phyloP scores from a whole-genome alignment of 2,113 vertebrate species.

The Macaca mulatta region DNA sequence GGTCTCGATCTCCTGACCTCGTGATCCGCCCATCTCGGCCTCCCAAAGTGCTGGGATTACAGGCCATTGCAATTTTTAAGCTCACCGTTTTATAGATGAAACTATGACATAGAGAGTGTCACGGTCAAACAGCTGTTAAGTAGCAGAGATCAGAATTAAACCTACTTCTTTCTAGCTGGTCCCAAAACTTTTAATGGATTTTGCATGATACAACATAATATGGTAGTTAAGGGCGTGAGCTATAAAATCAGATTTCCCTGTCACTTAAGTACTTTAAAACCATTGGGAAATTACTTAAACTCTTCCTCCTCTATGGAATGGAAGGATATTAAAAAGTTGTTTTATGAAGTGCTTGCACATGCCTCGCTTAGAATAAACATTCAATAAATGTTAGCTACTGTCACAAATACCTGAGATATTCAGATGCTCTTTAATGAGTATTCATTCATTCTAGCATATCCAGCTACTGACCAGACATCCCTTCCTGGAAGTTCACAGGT shows the following conservation, averaged over 20 bases:
- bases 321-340: background rate
- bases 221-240: background rate
- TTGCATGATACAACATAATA: background rate
- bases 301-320: background rate
- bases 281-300: background rate
- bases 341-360: background rate
- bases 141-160: constrained; percentile 20
- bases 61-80: background rate
- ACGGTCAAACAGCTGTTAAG: background rate
- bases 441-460: background rate
- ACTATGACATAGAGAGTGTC: background rate
- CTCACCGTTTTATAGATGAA: background rate
- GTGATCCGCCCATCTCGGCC: too few relatives aligned
- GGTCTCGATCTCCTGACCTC: too few relatives aligned
- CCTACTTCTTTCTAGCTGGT: background rate
- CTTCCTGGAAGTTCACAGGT: background rate
- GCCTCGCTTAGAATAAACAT: background rate
- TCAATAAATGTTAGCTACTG: background rate
- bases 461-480: background rate
- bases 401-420: background rate
- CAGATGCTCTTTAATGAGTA: background rate
- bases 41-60: too few relatives aligned
- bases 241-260: background rate
- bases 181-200: background rate
- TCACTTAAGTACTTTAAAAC: background rate